Conservation (phyloP, 1,140 invertebrate genomes). For the Hypothenemus hampei region DNA sequence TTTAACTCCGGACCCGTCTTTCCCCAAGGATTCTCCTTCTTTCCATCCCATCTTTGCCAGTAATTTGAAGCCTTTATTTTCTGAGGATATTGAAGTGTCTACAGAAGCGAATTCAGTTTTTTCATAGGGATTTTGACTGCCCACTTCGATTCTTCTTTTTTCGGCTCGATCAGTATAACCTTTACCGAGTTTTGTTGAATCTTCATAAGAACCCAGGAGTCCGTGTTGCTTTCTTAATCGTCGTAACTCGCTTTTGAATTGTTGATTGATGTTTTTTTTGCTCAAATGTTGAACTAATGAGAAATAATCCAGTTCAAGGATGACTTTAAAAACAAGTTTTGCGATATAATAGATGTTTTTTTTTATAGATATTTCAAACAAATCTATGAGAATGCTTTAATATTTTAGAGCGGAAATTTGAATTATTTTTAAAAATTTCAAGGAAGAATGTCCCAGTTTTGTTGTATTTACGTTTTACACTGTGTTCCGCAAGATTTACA, state of each 20-base stretch:
- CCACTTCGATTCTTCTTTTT: conserved; percentile 65
- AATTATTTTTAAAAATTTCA: too few relatives aligned
- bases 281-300: too few relatives aligned
- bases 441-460: too few relatives aligned
- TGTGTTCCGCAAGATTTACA: too few relatives aligned
- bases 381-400: too few relatives aligned
- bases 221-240: conserved; percentile 81
- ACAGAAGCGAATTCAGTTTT: conserved; percentile 77
- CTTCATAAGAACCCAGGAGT: conserved; percentile 52
- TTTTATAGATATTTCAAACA: too few relatives aligned
- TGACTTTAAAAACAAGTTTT: too few relatives aligned
- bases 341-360: too few relatives aligned
- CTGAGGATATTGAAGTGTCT: conserved; percentile 68
- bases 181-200: conserved; percentile 35
- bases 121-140: conserved; percentile 74
- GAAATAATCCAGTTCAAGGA: too few relatives aligned
- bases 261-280: conserved; percentile 42
- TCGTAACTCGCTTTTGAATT: conserved; percentile 69
- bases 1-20: conserved; percentile 61
- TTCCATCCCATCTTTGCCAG: conserved; percentile 89
- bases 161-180: conserved; percentile 77
- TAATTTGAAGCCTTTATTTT: conserved; percentile 86
- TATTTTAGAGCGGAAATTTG: too few relatives aligned
- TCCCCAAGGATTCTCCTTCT: conserved; percentile 80
- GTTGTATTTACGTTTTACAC: too few relatives aligned